These are phyloP conservation scores for Drosophila parabipectinata DNA, from an alignment of 1,140 invertebrate genomes.

Conservation along the genomic window DNA sequence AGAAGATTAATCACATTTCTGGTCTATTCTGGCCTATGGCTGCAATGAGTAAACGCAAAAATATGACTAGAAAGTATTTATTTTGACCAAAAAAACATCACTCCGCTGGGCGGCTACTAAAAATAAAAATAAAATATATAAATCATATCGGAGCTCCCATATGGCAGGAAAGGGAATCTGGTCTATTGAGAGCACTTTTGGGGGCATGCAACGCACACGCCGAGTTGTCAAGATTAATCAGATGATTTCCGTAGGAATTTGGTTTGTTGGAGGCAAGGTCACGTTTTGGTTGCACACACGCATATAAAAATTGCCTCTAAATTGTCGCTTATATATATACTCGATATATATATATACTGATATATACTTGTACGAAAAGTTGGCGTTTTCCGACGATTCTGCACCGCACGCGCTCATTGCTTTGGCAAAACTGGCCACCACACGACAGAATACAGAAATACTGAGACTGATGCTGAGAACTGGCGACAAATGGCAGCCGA, in stretches of 20 bases:
- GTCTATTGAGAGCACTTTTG: constrained; percentile 5
- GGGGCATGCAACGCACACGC: background rate
- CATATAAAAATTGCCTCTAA: constrained; percentile 15
- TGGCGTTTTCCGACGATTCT: constrained; percentile 57
- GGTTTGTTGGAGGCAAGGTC: constrained; percentile 37
- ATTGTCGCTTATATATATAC: constrained; percentile 21
- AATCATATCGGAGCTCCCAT: constrained; percentile 54
- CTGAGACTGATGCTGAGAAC: constrained; percentile 18
- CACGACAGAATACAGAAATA: constrained; percentile 43
- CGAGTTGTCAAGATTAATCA: constrained; percentile 33
- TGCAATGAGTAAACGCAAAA: constrained; percentile 61
- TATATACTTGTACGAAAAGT: constrained; percentile 61
- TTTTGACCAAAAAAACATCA: constrained; percentile 52
- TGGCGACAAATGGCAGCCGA: constrained; percentile 58
- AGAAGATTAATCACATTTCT: constrained; percentile 56
- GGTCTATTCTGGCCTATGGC: constrained; percentile 25
- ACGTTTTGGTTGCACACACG: constrained; percentile 44
- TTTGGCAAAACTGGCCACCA: constrained; percentile 66
- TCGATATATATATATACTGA: constrained; percentile 15
- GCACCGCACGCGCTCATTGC: constrained; percentile 80
- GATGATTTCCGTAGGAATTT: constrained; percentile 27
- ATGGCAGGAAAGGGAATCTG: constrained; percentile 54
- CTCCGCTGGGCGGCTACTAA: constrained; percentile 34
- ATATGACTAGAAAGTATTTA: constrained; percentile 67
- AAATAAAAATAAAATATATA: constrained; percentile 61